Conservation (phyloP, 1,140 invertebrate genomes). For the Pogonognathellus flavescens region DNA sequence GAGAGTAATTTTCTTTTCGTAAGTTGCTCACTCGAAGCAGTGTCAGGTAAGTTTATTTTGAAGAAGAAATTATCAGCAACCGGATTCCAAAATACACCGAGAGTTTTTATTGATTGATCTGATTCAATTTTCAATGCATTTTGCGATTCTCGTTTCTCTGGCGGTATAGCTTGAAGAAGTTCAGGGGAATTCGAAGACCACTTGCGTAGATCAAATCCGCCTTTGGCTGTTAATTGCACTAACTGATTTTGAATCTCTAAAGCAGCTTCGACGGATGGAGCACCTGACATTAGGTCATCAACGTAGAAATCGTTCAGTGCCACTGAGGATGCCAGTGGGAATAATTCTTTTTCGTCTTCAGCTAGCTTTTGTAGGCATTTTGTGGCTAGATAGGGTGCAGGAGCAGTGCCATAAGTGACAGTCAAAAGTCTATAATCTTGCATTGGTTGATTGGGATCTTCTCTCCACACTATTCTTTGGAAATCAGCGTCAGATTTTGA, state of each 20-base stretch:
- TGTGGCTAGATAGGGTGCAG: constrained; percentile 68
- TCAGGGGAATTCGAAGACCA: constrained; percentile 68
- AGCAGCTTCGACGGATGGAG: constrained; percentile 68
- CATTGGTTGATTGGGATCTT: constrained; percentile 54
- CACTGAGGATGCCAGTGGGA: constrained; percentile 51
- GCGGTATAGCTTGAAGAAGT: constrained; percentile 41
- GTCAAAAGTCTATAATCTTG: constrained; percentile 68
- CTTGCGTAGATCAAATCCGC: constrained; percentile 68
- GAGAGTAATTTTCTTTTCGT: constrained; percentile 63
- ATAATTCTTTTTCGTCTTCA: constrained; percentile 49
- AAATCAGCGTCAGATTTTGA: background rate
- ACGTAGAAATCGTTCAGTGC: constrained; percentile 66
- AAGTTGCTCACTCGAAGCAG: background rate
- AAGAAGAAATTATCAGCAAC: constrained; percentile 61
- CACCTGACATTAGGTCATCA: constrained; percentile 71
- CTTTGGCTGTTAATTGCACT: constrained; percentile 51
- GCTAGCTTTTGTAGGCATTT: constrained; percentile 65
- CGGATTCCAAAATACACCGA: constrained; percentile 69
- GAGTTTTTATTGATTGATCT: constrained; percentile 66
- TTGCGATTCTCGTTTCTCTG: constrained; percentile 14
- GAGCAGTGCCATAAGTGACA: constrained; percentile 69
- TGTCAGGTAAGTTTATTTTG: background rate
- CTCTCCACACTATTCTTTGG: constrained; percentile 65
- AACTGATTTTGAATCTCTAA: constrained; percentile 66
- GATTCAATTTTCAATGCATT: constrained; percentile 33